Percentiles rank a stretch among this genome's conserved stretches.
These are phyloP conservation scores for Semaprochilodus insignis DNA, from an alignment of 2,797 vertebrate species.

Conservation along the genomic window DNA sequence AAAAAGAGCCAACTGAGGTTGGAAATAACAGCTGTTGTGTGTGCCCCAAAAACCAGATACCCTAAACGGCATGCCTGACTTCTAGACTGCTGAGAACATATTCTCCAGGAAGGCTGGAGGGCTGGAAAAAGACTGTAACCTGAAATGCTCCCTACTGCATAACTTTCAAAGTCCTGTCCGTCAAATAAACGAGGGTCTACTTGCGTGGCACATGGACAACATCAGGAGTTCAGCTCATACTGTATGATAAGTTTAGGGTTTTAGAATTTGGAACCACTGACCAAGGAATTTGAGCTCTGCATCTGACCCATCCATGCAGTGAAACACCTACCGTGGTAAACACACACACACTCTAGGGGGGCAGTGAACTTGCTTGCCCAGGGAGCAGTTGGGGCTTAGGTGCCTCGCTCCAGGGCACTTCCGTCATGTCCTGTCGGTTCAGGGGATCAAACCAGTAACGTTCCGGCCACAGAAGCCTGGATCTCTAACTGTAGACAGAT, in stretches of 20 bases:
- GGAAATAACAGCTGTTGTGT: conserved; percentile 35
- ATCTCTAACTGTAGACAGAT: background rate
- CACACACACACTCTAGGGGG: no score
- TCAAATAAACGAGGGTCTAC: no score
- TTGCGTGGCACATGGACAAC: background rate
- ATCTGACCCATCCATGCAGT: no score
- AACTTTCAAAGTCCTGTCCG: background rate
- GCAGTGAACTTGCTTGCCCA: no score
- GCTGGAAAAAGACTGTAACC: background rate
- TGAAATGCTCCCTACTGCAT: background rate
- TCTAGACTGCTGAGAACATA: background rate
- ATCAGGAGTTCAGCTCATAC: conserved; percentile 15
- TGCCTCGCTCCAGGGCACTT: no score
- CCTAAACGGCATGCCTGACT: background rate
- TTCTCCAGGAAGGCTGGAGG: background rate
- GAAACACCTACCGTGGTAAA: no score
- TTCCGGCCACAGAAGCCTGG: no score
- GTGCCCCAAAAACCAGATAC: conserved; percentile 16
- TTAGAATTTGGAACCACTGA: no score
- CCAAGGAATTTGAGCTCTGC: no score
- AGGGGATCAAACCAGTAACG: no score
- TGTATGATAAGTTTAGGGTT: background rate
- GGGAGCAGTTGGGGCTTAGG: no score
- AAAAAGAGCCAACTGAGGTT: conserved; percentile 16
- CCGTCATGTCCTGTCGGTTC: no score